phyloP scores from a whole-genome alignment of 2,113 vertebrate genomes.

The Rhynchomys soricoides region DNA sequence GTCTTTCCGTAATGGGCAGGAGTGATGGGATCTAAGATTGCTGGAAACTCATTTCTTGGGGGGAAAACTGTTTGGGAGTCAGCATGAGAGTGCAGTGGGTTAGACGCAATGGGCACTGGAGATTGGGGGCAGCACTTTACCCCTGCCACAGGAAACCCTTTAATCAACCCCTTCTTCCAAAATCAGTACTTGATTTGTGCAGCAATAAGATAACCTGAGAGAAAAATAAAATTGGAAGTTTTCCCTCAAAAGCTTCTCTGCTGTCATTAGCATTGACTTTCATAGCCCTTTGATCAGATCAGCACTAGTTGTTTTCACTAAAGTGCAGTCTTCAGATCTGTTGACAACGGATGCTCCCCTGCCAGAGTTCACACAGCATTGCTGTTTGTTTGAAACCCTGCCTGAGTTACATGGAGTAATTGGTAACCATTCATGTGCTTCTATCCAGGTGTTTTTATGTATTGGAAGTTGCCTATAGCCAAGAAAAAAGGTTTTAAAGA shows the following conservation, averaged over 20 bases:
- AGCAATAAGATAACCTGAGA: constrained; percentile 29
- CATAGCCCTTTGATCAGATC: constrained; percentile 22
- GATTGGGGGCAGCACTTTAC: neutral
- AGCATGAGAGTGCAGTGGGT: neutral
- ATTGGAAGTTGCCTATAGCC: neutral
- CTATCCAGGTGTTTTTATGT: constrained; percentile 5
- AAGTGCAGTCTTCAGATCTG: constrained; percentile 19
- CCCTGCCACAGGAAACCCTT: neutral
- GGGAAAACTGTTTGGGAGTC: neutral
- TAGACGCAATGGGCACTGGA: neutral
- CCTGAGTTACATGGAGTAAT: constrained; percentile 29
- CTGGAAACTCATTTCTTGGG: constrained; percentile 27
- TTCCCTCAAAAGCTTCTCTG: constrained; percentile 27
- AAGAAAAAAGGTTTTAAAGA: constrained; percentile 45
- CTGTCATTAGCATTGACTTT: neutral
- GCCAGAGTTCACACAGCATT: neutral
- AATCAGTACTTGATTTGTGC: constrained; percentile 35
- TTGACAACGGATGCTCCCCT: neutral
- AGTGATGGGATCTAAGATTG: constrained; percentile 42
- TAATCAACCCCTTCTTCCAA: constrained; percentile 38
- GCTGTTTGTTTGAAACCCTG: constrained; percentile 25
- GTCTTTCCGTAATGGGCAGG: constrained; percentile 53
- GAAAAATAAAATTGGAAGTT: constrained; percentile 23
- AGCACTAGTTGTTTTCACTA: neutral
- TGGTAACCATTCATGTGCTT: constrained; percentile 12